These are phyloP conservation scores for Drosophila melanosoma DNA, from an alignment of 2,888 invertebrate genomes.

Conservation along the genomic window DNA sequence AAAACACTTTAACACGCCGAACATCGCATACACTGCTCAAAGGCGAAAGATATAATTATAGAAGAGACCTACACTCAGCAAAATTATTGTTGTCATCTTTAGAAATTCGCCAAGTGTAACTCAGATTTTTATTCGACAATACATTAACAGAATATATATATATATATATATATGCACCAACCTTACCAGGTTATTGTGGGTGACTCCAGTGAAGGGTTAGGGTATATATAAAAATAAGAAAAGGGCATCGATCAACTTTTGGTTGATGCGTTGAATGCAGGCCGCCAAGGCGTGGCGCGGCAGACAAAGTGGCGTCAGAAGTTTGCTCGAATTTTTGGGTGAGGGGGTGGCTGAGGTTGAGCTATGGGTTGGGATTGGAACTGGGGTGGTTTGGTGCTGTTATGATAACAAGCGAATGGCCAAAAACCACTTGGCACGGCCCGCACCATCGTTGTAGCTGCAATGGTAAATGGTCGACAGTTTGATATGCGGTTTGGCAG, in stretches of 20 bases:
- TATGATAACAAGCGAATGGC: slow-evolving; percentile 77
- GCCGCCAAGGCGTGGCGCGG: slow-evolving; percentile 78
- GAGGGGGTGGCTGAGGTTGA: not conserved
- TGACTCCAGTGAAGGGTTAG: slow-evolving; percentile 15
- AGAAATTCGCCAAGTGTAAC: not conserved
- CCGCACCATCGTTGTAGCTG: slow-evolving; percentile 72
- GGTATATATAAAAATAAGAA: slow-evolving; percentile 50
- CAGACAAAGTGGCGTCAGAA: slow-evolving; percentile 78
- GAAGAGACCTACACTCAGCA: not conserved
- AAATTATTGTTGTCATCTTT: not conserved
- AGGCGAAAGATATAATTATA: not conserved
- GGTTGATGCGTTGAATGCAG: slow-evolving; percentile 64
- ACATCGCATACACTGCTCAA: slow-evolving; percentile 48
- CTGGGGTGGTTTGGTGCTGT: slow-evolving; percentile 36
- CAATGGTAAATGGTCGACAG: slow-evolving; percentile 77
- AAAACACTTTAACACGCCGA: slow-evolving; percentile 51
- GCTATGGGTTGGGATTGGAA: not conserved
- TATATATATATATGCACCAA: not conserved
- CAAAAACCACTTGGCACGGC: slow-evolving; percentile 78
- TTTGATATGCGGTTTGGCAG: slow-evolving; percentile 78
- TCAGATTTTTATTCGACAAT: not conserved
- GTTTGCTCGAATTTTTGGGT: slow-evolving; percentile 48
- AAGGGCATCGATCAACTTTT: slow-evolving; percentile 73
- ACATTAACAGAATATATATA: no score
- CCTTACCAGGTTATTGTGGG: no score